Conservation (phyloP, 2,888 invertebrate species). For the Oligia latruncula region DNA sequence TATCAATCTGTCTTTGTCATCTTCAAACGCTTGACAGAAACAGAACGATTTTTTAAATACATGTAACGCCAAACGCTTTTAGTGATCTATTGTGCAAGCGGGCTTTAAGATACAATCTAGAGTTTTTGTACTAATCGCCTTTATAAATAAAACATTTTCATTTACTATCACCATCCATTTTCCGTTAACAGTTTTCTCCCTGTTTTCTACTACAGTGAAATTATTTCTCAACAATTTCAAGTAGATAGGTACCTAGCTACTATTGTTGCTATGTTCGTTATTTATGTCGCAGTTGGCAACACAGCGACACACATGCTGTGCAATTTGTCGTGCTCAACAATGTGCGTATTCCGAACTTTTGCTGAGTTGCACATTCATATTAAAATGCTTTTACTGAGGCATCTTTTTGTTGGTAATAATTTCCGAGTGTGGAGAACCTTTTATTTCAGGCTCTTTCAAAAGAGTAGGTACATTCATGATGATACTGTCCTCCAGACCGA, state of each 20-base stretch:
- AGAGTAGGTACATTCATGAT: neutral
- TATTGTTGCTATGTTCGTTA: slow-evolving; percentile 30
- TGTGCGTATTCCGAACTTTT: slow-evolving; percentile 54
- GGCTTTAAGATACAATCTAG: neutral
- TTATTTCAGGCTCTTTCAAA: neutral
- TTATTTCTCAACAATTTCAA: slow-evolving; percentile 41
- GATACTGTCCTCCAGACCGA: neutral
- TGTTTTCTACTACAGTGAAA: slow-evolving; percentile 33
- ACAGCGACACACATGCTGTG: slow-evolving; percentile 41
- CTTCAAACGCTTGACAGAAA: neutral
- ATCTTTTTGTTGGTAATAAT: slow-evolving; percentile 15
- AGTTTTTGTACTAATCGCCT: neutral
- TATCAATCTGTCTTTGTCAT: neutral
- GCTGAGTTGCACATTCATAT: slow-evolving; percentile 32
- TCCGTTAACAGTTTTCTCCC: neutral
- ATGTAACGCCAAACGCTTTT: neutral
- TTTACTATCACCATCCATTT: slow-evolving; percentile 16
- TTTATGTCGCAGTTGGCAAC: slow-evolving; percentile 37
- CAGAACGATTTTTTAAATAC: neutral
- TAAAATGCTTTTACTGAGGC: slow-evolving; percentile 25
- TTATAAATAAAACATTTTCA: slow-evolving; percentile 24
- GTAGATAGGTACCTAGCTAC: slow-evolving; percentile 8
- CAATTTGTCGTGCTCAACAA: slow-evolving; percentile 55
- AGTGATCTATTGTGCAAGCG: neutral
- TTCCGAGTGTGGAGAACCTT: neutral